Evolutionary conservation across 2,888 invertebrate genomes (phyloP).

Genomic region (Mechanitis mazaeus): DNA sequence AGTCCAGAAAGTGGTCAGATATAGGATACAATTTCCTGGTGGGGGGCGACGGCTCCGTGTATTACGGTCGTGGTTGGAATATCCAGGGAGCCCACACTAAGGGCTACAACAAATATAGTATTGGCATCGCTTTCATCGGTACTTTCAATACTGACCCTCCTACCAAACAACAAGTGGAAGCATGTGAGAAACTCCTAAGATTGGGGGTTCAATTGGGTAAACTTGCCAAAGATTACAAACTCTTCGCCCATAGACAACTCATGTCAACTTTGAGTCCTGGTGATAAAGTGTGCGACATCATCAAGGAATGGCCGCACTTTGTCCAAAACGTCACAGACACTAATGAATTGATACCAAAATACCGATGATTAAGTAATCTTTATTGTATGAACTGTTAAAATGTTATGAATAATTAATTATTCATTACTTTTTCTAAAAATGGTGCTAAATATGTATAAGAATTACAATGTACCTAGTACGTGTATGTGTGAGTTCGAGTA

Average conservation of each 20-base stretch:
- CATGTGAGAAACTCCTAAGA: slow-evolving; percentile 78
- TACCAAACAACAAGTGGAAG: slow-evolving; percentile 71
- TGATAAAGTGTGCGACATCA: slow-evolving; percentile 77
- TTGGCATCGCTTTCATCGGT: slow-evolving; percentile 85
- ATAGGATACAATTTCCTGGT: slow-evolving; percentile 87
- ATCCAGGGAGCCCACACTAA: slow-evolving; percentile 82
- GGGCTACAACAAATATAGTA: slow-evolving; percentile 79
- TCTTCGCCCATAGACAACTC: slow-evolving; percentile 82
- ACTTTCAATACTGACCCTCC: slow-evolving; percentile 77
- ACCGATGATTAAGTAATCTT: neutral
- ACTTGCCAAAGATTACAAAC: slow-evolving; percentile 78
- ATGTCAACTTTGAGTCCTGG: slow-evolving; percentile 83
- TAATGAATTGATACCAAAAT: slow-evolving; percentile 45
- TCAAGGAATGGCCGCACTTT: slow-evolving; percentile 83
- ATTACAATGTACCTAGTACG: too few relatives aligned
- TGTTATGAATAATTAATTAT: too few relatives aligned
- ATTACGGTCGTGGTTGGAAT: slow-evolving; percentile 86
- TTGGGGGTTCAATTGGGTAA: slow-evolving; percentile 79
- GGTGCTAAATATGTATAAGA: too few relatives aligned
- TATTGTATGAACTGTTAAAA: too few relatives aligned
- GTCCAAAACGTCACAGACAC: slow-evolving; percentile 49
- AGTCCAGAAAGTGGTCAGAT: slow-evolving; percentile 78
- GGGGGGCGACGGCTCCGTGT: slow-evolving; percentile 86
- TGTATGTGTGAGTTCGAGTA: too few relatives aligned
- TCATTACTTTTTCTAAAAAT: too few relatives aligned